Conservation (phyloP, 2,113 vertebrate species). For the Podarcis muralis region DNA sequence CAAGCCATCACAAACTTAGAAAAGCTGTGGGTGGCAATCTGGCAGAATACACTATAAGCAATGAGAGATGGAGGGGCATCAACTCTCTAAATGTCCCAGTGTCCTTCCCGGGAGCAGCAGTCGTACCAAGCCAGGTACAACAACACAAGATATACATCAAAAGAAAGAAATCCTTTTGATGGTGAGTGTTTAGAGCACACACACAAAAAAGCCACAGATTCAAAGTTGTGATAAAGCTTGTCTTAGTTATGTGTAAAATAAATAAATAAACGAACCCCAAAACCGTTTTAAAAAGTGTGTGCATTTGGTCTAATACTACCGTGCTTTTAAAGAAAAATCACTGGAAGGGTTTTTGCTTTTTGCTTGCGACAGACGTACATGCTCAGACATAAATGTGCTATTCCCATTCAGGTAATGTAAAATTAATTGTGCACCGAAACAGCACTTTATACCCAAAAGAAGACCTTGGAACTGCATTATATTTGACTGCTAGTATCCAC, state of each 20-base stretch:
- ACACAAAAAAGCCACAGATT: not conserved
- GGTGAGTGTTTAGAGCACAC: not conserved
- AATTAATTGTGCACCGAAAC: not conserved
- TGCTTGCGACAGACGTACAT: not conserved
- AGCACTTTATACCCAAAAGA: not conserved
- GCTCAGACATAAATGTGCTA: not conserved
- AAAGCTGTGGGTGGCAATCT: not conserved
- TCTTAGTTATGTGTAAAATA: not conserved
- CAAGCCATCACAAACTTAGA: not conserved
- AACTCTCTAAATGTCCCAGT: not conserved
- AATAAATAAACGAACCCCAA: not conserved
- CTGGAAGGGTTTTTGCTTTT: not conserved
- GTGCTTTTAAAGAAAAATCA: no score
- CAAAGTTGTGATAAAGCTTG: not conserved
- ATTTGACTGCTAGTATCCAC: not conserved
- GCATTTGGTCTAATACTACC: not conserved
- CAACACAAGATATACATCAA: not conserved
- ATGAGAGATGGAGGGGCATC: not conserved
- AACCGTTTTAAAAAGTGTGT: not conserved
- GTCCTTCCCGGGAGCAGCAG: not conserved
- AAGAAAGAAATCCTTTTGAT: not conserved
- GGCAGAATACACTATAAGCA: not conserved
- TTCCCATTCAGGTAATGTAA: not conserved
- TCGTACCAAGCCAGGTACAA: not conserved
- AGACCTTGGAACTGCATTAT: not conserved